phyloP scores from a whole-genome alignment of 2,113 vertebrate species.

The Scatophagus argus region DNA sequence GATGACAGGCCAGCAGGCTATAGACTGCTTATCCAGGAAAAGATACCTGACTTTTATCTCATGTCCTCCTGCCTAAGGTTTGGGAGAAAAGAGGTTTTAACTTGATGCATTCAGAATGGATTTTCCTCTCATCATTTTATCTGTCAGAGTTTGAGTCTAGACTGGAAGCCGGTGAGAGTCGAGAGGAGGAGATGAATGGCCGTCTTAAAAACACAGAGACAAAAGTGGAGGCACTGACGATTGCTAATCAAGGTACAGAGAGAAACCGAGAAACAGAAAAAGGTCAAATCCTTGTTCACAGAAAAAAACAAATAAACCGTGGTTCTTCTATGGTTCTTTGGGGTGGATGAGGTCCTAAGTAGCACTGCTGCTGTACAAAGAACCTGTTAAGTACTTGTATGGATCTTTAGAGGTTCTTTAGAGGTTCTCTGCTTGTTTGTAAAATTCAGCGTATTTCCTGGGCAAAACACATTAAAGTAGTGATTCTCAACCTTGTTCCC shows the following conservation, averaged over 20 bases:
- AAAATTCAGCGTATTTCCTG: no score
- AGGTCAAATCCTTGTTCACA: not conserved
- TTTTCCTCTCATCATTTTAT: not conserved
- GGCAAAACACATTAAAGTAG: no score
- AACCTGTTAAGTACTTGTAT: no score
- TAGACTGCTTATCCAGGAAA: not conserved
- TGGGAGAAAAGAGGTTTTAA: not conserved
- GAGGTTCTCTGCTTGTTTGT: not conserved
- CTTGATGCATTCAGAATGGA: not conserved
- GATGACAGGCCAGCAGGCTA: not conserved
- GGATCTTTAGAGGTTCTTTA: no score
- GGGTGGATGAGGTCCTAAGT: no score
- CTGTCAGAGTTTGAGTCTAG: conserved; percentile 25
- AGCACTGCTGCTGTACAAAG: no score
- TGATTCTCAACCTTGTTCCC: no score
- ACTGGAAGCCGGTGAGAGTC: not conserved
- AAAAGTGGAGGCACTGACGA: not conserved
- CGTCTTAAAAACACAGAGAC: not conserved
- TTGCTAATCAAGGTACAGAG: conserved; percentile 29
- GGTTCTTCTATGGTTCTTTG: no score
- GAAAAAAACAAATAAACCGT: no score
- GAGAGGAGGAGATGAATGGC: not conserved
- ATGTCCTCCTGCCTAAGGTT: not conserved
- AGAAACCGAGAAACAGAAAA: not conserved
- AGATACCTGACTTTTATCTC: not conserved